A percentile compares a stretch with the other conserved stretches of the same genome.
phyloP scores from a whole-genome alignment of 2,797 vertebrate species.

The Acanthis flammea region DNA sequence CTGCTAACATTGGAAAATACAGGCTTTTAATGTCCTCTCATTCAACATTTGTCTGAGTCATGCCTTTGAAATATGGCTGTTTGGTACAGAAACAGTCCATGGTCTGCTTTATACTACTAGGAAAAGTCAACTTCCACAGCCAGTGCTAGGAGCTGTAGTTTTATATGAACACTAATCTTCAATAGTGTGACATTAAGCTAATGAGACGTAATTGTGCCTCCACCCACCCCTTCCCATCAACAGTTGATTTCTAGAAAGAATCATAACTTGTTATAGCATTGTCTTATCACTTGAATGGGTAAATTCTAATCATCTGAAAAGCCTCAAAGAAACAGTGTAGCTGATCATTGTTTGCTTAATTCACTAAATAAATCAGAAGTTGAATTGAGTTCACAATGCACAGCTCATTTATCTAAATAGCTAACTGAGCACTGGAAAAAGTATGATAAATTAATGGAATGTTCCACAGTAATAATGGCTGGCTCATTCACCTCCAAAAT shows the following conservation, averaged over 20 bases:
- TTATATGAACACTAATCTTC: background rate
- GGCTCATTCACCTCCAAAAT: background rate
- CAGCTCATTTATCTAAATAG: conserved; percentile 18
- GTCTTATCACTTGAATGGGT: background rate
- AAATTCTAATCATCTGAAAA: background rate
- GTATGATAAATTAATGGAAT: background rate
- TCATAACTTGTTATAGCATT: background rate
- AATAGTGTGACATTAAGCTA: background rate
- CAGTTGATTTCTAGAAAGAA: background rate
- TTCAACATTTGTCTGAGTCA: background rate
- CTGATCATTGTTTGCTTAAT: background rate
- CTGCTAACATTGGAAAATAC: background rate
- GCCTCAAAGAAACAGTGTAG: background rate
- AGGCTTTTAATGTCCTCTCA: background rate
- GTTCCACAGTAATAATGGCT: background rate
- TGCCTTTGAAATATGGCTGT: background rate
- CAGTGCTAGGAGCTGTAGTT: background rate
- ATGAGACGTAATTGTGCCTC: background rate
- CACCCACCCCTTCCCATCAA: background rate
- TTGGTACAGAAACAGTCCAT: background rate
- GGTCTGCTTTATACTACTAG: background rate
- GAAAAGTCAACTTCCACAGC: background rate
- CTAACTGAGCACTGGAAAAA: background rate
- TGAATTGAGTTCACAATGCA: background rate
- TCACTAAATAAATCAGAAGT: conserved; percentile 27